Percentiles rank a stretch among this genome's conserved stretches.
phyloP scores from a whole-genome alignment of 1,140 invertebrate species.

The Alviniconcha marisindica region DNA sequence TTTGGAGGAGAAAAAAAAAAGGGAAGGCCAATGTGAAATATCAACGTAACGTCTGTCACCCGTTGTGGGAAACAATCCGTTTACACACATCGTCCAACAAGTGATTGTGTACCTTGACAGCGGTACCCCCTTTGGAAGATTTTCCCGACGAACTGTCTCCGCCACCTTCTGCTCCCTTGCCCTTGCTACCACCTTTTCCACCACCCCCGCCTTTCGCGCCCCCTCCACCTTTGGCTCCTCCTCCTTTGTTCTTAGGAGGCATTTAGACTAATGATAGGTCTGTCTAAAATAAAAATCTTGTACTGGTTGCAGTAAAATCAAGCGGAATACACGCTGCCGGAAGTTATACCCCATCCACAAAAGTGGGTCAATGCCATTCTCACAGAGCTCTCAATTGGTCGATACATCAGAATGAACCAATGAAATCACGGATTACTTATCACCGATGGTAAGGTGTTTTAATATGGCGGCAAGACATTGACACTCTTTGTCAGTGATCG shows the following conservation, averaged over 20 bases:
- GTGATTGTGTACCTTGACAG: conserved; percentile 39
- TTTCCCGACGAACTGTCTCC: conserved; percentile 65
- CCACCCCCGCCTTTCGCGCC: conserved; percentile 55
- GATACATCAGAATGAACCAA: conserved; percentile 34
- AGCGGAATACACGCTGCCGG: conserved; percentile 21
- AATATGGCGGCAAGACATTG: conserved; percentile 46
- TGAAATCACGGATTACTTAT: conserved; percentile 35
- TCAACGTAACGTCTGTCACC: no score
- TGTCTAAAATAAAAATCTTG: no score
- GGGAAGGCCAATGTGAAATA: no score
- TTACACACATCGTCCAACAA: no score
- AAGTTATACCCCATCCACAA: neutral
- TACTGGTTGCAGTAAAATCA: neutral
- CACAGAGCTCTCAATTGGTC: conserved; percentile 31
- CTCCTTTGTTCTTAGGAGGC: conserved; percentile 70
- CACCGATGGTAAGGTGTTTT: conserved; percentile 30
- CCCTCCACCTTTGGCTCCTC: conserved; percentile 56
- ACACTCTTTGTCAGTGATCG: conserved; percentile 38
- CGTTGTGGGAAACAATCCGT: no score
- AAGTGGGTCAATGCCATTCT: conserved; percentile 30
- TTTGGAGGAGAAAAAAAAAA: no score
- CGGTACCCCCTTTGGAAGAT: conserved; percentile 74
- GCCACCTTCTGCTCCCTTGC: conserved; percentile 54
- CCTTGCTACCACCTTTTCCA: conserved; percentile 62
- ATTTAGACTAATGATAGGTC: neutral